Evolutionary conservation across 2,113 vertebrate genomes (phyloP).

Genomic region (Numida meleagris): DNA sequence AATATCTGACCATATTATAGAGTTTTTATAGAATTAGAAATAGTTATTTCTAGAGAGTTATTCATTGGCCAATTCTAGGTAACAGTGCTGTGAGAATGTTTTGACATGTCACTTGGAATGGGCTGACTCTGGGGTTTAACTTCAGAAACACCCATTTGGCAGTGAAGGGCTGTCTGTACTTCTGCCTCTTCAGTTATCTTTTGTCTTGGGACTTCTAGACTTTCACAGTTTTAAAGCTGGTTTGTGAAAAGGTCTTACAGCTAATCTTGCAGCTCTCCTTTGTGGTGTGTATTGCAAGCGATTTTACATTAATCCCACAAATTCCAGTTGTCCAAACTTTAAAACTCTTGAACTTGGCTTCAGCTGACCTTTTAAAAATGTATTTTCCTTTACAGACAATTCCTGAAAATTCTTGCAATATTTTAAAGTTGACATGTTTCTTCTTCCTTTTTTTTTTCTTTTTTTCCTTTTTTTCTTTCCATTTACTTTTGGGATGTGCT

Average conservation of each 20-base stretch:
- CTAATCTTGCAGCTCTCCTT: not conserved
- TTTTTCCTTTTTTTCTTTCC: not conserved
- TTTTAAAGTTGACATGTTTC: not conserved
- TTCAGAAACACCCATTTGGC: not conserved
- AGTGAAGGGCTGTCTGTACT: not conserved
- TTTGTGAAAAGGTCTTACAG: not conserved
- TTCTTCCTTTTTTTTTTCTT: not conserved
- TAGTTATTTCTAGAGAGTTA: not conserved
- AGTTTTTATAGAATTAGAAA: not conserved
- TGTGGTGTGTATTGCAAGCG: not conserved
- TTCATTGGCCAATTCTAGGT: not conserved
- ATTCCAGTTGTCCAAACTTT: not conserved
- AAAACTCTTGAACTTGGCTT: not conserved
- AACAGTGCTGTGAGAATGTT: accelerated
- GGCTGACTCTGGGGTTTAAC: not conserved
- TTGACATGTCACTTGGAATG: not conserved
- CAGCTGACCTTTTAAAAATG: not conserved
- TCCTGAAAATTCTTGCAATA: not conserved
- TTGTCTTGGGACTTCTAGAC: not conserved
- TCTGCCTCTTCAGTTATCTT: not conserved
- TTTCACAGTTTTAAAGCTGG: not conserved
- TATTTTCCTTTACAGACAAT: not conserved
- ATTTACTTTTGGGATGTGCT: not conserved
- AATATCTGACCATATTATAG: not conserved
- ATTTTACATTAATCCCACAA: not conserved